Conservation (phyloP, 2,888 invertebrate species). For the Drosophila cyrtoloma region DNA sequence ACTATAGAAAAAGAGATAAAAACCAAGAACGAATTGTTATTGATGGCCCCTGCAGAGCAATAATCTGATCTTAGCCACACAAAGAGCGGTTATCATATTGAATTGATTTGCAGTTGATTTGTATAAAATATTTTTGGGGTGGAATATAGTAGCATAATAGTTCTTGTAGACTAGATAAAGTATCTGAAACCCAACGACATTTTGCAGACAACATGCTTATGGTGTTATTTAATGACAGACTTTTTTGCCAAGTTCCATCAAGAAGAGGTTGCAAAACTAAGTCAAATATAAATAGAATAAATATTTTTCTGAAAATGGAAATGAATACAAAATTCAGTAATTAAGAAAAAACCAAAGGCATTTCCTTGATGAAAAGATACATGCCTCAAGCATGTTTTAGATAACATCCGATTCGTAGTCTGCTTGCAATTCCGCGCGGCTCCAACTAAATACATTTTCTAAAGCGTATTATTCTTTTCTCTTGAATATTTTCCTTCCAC, state of each 20-base stretch:
- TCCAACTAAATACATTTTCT: conserved; percentile 40
- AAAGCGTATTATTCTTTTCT: conserved; percentile 66
- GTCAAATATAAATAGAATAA: neutral
- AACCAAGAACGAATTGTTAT: neutral
- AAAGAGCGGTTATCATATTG: neutral
- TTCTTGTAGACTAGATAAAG: neutral
- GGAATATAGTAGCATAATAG: neutral
- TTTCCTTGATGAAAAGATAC: conserved; percentile 19
- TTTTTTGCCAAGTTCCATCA: neutral
- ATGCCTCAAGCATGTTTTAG: neutral
- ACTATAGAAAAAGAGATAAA: neutral
- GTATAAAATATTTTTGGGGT: neutral
- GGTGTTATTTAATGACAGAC: neutral
- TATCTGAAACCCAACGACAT: neutral
- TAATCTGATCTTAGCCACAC: neutral
- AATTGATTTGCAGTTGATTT: neutral
- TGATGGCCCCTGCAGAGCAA: neutral
- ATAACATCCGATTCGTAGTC: conserved; percentile 15
- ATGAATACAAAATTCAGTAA: conserved; percentile 20
- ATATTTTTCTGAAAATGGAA: neutral
- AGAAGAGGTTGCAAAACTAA: neutral
- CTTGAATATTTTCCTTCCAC: conserved; percentile 59
- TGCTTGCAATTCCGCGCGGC: conserved; percentile 17
- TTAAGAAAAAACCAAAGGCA: neutral
- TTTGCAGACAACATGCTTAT: neutral